Base-by-base conservation (phyloP, 2,888 invertebrate species). In the Trilocha varians region DNA sequence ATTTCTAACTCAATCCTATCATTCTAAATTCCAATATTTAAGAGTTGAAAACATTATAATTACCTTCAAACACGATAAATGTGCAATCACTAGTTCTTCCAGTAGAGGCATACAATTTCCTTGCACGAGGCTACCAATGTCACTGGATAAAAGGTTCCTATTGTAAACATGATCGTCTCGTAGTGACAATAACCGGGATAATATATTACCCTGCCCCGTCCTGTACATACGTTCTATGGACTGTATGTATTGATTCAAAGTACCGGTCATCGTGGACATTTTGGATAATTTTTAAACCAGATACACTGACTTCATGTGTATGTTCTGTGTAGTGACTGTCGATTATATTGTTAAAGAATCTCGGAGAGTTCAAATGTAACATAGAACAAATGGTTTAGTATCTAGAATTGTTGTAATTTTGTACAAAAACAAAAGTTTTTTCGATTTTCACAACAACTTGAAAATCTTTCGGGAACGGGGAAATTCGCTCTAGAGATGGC, bases 121-220 rank as follows among this genome's bases (percentile, higher is more conserved):
- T 55, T 91, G 89, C 1, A 94, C 91, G 16, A 90, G 78, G 17
- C 86, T 77, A 49, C 94, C 93, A 0, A 94, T 92, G 56, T 89
- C 88, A 47, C 91, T 91, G 9, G 92, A 80, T 45, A 91, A 89
- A 13, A 94, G 78, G 57, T 90, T 91, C 42, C 87, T 86, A 61
- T 91, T 93, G 38, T 85, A 85, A 3, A 91, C 89, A 75, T 95
- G 95, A 14, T 91, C 90, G 64, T 95, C 91, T 42, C 90, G 84
- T 16, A 92, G 75, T 1, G 91, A 91, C 1, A 93, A 53, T 42
- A 90, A 85, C 16, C 82, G 78, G 0, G 90, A 88, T 38, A 92
- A 71, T 46, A 85, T 73, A 18, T 80, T 75, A 1, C 91, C 92
- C 68, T 92, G 90, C 44, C 86, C 87, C 5, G 87, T 87, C 38